These are phyloP conservation scores for Pristis pectinata DNA, from an alignment of 2,797 vertebrate genomes.

Conservation along the genomic window DNA sequence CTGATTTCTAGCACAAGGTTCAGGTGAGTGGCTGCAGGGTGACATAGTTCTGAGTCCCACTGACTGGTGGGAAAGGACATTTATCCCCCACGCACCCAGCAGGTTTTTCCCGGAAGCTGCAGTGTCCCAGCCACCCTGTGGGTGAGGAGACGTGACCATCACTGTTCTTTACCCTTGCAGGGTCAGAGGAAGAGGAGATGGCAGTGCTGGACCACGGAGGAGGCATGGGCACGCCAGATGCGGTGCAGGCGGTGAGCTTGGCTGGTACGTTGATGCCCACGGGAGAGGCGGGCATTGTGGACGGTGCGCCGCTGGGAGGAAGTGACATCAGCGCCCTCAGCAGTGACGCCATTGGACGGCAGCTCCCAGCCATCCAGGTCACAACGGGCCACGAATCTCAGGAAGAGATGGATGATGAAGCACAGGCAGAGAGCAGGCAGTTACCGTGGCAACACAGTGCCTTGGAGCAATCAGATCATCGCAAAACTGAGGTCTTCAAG, in stretches of 20 bases:
- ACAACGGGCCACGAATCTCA: neutral
- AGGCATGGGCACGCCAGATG: fast-evolving
- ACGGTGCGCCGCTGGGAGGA: neutral
- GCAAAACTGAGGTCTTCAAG: neutral
- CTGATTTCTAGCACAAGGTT: too few relatives aligned
- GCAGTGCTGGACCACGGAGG: neutral
- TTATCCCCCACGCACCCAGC: too few relatives aligned
- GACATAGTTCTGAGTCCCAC: too few relatives aligned
- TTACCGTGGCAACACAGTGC: neutral
- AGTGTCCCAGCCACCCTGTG: neutral
- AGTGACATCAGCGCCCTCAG: too few relatives aligned
- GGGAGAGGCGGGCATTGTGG: neutral
- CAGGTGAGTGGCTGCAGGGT: too few relatives aligned
- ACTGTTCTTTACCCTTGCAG: neutral
- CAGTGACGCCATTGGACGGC: too few relatives aligned
- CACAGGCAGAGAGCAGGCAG: neutral
- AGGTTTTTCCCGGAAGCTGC: neutral
- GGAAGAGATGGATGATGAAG: neutral
- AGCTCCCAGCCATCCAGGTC: neutral
- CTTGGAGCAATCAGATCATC: neutral
- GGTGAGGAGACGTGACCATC: neutral
- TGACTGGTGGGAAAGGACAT: too few relatives aligned
- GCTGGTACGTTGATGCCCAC: neutral
- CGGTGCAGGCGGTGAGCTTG: neutral
- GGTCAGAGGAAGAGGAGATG: neutral